phyloP scores from a whole-genome alignment of 1,140 invertebrate genomes.

The Drosophila carrolli region DNA sequence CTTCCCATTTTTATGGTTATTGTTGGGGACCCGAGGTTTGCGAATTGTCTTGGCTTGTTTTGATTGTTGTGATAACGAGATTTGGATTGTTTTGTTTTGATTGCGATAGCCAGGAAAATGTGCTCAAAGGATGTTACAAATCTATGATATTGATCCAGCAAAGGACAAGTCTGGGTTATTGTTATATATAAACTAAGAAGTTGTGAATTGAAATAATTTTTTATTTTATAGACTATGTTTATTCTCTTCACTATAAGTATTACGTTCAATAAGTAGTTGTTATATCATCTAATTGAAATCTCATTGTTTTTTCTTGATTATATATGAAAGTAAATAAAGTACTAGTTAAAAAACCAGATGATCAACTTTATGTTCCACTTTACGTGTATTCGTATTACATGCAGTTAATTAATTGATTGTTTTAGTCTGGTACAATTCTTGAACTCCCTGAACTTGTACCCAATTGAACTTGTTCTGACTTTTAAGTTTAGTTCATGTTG shows the following conservation, averaged over 20 bases:
- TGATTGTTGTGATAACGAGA: slow-evolving; percentile 29
- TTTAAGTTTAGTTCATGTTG: neutral
- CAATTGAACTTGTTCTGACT: slow-evolving; percentile 14
- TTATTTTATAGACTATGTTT: too few species aligned
- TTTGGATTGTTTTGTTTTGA: slow-evolving; percentile 44
- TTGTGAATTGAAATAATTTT: too few species aligned
- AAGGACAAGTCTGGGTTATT: neutral
- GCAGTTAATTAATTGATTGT: neutral
- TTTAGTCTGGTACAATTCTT: neutral
- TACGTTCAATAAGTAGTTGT: too few species aligned
- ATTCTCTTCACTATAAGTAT: too few species aligned
- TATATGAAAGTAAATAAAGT: neutral
- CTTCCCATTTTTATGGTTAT: slow-evolving; percentile 47
- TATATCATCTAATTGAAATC: too few species aligned
- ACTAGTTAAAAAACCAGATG: neutral
- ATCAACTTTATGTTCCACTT: neutral
- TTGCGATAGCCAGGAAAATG: slow-evolving; percentile 13
- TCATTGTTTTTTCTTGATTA: too few species aligned
- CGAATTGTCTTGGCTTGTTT: slow-evolving; percentile 15
- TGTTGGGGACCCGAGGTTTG: slow-evolving; percentile 20
- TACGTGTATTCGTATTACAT: neutral
- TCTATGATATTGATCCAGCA: neutral
- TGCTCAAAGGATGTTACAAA: neutral
- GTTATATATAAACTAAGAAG: too few species aligned
- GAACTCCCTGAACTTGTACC: slow-evolving; percentile 2